phyloP scores from a whole-genome alignment of 1,140 invertebrate species.

The Leptinotarsa undecemlineata region DNA sequence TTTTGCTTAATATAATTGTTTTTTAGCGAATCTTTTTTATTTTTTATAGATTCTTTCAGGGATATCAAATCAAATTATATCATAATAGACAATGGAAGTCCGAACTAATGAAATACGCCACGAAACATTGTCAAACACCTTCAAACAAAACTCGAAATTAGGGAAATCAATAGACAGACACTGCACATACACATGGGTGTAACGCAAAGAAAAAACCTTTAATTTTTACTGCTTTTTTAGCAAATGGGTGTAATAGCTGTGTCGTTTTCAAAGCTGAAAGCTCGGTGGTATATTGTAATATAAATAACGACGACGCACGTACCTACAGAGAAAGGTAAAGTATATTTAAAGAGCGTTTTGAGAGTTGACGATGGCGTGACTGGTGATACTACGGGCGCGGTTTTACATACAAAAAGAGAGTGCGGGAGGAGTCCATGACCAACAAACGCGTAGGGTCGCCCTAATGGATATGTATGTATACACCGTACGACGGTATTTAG shows the following conservation, averaged over 20 bases:
- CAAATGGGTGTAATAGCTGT: neutral
- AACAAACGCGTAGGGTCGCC: neutral
- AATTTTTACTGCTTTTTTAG: neutral
- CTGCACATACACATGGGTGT: too few relatives aligned
- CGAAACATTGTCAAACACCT: too few relatives aligned
- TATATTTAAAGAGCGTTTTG: conserved; percentile 6
- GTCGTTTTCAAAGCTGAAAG: neutral
- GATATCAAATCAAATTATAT: too few relatives aligned
- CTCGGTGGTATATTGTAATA: neutral
- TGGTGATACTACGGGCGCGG: neutral
- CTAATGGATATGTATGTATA: neutral
- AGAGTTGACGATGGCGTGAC: neutral
- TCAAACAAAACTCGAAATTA: too few relatives aligned
- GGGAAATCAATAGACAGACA: too few relatives aligned
- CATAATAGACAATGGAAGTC: too few relatives aligned
- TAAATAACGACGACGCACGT: neutral
- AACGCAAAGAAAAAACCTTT: too few relatives aligned
- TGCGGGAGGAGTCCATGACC: neutral
- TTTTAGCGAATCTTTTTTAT: too few relatives aligned
- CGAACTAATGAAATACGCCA: too few relatives aligned
- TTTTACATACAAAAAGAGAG: neutral
- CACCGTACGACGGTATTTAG: neutral
- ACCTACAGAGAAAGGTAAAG: neutral
- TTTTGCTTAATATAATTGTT: too few relatives aligned
- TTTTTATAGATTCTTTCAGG: too few relatives aligned